Base-by-base conservation (phyloP, 1,140 invertebrate species). In the Whitmania pigra region DNA sequence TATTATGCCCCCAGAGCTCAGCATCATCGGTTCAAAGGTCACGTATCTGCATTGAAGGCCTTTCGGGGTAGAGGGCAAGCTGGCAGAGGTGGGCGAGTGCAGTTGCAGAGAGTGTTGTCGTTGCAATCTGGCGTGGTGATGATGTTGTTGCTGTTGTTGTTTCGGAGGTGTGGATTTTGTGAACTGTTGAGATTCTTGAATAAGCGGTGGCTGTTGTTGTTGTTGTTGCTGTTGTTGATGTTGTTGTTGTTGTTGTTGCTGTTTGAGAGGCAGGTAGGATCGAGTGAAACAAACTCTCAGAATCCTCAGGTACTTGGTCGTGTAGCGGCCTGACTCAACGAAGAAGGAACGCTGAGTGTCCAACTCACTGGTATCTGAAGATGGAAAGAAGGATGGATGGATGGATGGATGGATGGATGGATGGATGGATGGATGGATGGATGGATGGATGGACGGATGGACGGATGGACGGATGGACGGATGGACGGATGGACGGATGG, bases 341-440 rank as follows among this genome's bases (percentile, higher is more conserved):
- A 70, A 70, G 29, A 70, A 70, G 3, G 69, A 70, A 36, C 69
- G 69, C 69, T 70, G 69, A 13, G 69, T 70, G 69, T 70, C 69
- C 53, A 70, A 18, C 43, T 70, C 69, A 36, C 49, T 49, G 43
- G 69, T 49, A 9, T 70, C 69, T 70, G 43, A 36, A 6, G 13
- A 18, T n/a, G 11, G 57, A 15, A 4, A 1, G 11, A 11, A 4
- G 15, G 22, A 13, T n/a, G 57, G 11, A 13, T 63, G 20, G 22
- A 7, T 15, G 57, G 6, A 25, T 63, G 57, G 22, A 63, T 63
- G 57, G 22, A 63, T 6, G 3, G 57, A 17, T 63, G 22, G 57
- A 63, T 25, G 22, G 57, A 63, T 27, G 57, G 57, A 63, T 27
- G 57, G 57, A 63, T 27, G 57, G 57, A 63, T 27, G 57, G 57